Evolutionary conservation across 2,113 vertebrate genomes (phyloP), one percentile per base, ranked within the genome.

Genomic region (Drymodes brunneopygia): DNA sequence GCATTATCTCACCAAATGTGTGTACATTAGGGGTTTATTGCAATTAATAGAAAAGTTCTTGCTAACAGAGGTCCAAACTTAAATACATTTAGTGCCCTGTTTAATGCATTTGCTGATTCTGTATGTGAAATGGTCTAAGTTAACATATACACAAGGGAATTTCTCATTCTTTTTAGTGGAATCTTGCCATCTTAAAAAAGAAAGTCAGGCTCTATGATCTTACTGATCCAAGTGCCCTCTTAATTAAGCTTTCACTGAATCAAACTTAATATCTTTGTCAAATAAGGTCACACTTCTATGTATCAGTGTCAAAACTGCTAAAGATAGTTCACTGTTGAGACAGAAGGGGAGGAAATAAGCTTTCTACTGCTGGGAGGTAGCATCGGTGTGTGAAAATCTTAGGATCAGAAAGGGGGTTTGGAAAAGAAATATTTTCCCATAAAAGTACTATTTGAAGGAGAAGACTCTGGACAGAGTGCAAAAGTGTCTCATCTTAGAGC

Each of bases 261-360:
- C 81, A 97, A 93, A 69, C 51, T 77, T 95, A 92, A 90, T 86
- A 70, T 84, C 48, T 93, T 45, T 95, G 65, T 91, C 86, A 92
- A 81, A 78, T 94, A 95, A 96, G 74, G 73, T 81, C 72, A 85
- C 74, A 35, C 90, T 89, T 94, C 73, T 83, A 96, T 71, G 94
- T 40, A 36, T 94, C 96, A 95, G 81, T 97, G 72, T 97, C 73
- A 97, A 62, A 95, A 36, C 57, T 79, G 45, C 75, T 96, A 88
- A 91, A 89, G 81, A 84, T 80, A 92, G 64, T 84, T 71, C 44
- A 20, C 29, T 85, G 45, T n/a, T 51, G 60, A 85, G 66, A 50
- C 3, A 77, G 48, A 81, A 88, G 16, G 0, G 23, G 16, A 20
- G 19, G 27, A 70, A 69, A 82, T 70, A 56, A n/a, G 23, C 60